A percentile compares a stretch with the other conserved stretches of the same genome.
These are phyloP conservation scores for Formicarius rufipectus DNA, from an alignment of 2,113 vertebrate species.

Conservation along the genomic window DNA sequence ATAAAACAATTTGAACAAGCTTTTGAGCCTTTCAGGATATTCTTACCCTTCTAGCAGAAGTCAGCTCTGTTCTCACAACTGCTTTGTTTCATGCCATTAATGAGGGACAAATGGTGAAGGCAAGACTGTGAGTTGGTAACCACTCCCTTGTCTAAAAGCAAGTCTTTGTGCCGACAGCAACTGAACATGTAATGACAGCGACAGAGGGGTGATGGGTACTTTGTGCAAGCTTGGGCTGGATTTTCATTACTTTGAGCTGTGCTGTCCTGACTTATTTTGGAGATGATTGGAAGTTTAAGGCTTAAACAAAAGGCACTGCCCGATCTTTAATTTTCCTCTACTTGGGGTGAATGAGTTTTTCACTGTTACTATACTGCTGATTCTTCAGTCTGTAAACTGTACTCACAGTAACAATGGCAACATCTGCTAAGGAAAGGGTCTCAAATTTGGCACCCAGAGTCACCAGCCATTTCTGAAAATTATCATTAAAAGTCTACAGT, in stretches of 20 bases:
- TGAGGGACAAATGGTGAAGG: background rate
- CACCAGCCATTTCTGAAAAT: background rate
- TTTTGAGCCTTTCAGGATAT: background rate
- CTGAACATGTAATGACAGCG: background rate
- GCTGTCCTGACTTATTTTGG: background rate
- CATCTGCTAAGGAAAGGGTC: background rate
- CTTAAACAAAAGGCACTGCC: background rate
- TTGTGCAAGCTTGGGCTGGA: background rate
- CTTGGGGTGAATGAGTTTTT: background rate
- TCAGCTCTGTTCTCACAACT: background rate
- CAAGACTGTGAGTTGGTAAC: background rate
- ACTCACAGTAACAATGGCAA: background rate
- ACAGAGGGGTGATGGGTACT: background rate
- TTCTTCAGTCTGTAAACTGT: background rate
- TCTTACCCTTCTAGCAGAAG: background rate
- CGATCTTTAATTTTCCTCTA: background rate
- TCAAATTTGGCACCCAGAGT: background rate
- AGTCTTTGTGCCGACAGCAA: background rate
- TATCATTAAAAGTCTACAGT: background rate
- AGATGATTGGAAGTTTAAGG: background rate
- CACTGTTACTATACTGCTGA: background rate
- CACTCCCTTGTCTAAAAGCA: background rate
- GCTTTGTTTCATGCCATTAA: background rate
- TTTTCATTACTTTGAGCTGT: background rate
- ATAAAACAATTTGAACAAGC: slow-evolving; percentile 7